Conservation (phyloP, 2,888 invertebrate genomes). For the Noctuana brunneofusca region DNA sequence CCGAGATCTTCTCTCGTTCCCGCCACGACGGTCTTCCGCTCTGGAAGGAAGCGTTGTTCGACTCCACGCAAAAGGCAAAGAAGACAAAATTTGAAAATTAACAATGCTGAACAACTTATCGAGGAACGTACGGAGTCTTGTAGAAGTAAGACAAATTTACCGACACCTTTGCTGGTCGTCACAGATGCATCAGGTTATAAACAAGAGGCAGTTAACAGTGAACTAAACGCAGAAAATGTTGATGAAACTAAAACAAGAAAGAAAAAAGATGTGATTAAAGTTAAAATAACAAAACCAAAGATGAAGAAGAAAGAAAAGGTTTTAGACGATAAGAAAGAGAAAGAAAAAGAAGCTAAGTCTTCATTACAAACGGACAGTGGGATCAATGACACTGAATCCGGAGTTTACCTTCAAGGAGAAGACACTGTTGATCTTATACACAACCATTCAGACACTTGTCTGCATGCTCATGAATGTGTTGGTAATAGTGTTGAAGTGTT, state of each 20-base stretch:
- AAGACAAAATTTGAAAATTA: slow-evolving; percentile 31
- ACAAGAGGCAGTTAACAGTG: slow-evolving; percentile 37
- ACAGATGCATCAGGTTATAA: slow-evolving; percentile 40
- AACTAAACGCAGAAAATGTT: slow-evolving; percentile 14
- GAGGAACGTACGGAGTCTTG: slow-evolving; percentile 62
- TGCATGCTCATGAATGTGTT: slow-evolving; percentile 65
- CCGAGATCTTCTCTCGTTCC: no score
- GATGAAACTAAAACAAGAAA: slow-evolving; percentile 47
- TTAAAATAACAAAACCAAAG: slow-evolving; percentile 67
- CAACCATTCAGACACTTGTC: slow-evolving; percentile 74
- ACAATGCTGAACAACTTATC: slow-evolving; percentile 47
- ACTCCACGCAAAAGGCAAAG: slow-evolving; percentile 44
- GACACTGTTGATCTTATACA: slow-evolving; percentile 69
- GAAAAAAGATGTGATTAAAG: slow-evolving; percentile 71
- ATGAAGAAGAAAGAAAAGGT: slow-evolving; percentile 42
- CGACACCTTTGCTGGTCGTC: slow-evolving; percentile 51
- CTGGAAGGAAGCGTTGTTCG: no score
- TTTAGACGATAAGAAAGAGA: slow-evolving; percentile 21
- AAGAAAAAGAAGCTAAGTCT: slow-evolving; percentile 21
- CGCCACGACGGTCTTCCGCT: no score
- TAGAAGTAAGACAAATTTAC: slow-evolving; percentile 60
- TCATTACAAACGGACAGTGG: slow-evolving; percentile 58
- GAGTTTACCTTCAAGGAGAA: slow-evolving; percentile 47
- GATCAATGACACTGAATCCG: slow-evolving; percentile 58
- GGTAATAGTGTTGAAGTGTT: slow-evolving; percentile 61